Evolutionary conservation across 2,888 invertebrate genomes (phyloP).

Genomic region (Stictocephala bisonia): DNA sequence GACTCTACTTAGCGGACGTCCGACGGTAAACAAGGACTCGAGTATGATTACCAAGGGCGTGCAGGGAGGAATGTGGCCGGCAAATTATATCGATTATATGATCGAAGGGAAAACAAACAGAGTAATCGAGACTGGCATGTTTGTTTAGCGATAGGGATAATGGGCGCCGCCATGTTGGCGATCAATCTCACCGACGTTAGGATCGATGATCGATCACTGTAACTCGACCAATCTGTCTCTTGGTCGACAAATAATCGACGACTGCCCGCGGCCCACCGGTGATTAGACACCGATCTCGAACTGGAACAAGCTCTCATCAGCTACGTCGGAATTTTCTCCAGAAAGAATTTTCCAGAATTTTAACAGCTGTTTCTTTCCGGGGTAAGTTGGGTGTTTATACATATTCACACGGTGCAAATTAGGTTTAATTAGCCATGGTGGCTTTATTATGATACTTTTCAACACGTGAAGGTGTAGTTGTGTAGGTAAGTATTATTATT

Average conservation of each 20-base stretch:
- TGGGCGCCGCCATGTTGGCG: conserved; percentile 21
- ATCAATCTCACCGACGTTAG: conserved; percentile 3
- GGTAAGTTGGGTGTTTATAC: too few species aligned
- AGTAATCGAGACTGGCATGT: conserved; percentile 28
- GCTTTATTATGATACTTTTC: too few species aligned
- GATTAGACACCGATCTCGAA: conserved; percentile 1
- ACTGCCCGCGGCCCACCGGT: neutral
- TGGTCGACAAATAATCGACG: conserved; percentile 26
- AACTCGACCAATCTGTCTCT: too few species aligned
- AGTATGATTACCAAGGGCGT: too few species aligned
- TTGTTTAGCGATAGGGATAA: conserved; percentile 25
- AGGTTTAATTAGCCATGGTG: too few species aligned
- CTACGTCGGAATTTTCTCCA: too few species aligned
- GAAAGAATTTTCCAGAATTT: too few species aligned
- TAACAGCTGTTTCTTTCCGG: too few species aligned
- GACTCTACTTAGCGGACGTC: too few species aligned
- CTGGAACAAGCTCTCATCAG: conserved; percentile 7
- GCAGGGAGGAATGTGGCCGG: conserved; percentile 14
- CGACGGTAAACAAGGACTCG: conserved; percentile 1
- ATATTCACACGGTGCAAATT: too few species aligned
- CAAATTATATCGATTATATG: conserved; percentile 33
- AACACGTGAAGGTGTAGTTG: too few species aligned
- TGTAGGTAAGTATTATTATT: too few species aligned
- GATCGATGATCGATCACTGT: conserved; percentile 20
- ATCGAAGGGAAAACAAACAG: conserved; percentile 33